Base-by-base conservation (phyloP, 2,888 invertebrate genomes). In the Eristalis pertinax region DNA sequence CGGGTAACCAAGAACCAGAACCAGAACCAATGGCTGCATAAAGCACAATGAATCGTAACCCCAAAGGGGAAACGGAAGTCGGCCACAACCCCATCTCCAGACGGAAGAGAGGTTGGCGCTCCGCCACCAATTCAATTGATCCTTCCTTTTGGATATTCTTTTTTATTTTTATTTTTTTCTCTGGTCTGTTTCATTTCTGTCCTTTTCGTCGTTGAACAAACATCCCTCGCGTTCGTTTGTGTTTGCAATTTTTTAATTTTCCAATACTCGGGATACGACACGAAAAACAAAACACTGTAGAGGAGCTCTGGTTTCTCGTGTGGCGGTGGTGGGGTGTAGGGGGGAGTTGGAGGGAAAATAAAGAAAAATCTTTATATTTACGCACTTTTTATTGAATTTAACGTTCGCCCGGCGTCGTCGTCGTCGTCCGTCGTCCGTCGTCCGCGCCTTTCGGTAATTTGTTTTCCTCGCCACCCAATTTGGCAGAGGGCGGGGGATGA, bases 381-480 rank as follows among this genome's bases (percentile, higher is more conserved):
- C 68, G 74, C 68, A 58, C 63, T 62, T 82, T 77, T 74, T 74
- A 85, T 82, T 85, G 85, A 81, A 85, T 85, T 77, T 81, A 81
- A 85, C 73, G 81, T 77, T 69, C 68, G 19, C 50, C 50, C 19
- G 50, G 19, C 19, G 8, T 1, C n/a, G 8, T 5, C 15, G 43
- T n/a, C 15, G 15, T 15, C 11, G 13, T 15, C n/a, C n/a, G n/a
- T n/a, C n/a, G n/a, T n/a, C n/a, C 13, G 41, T 0, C 22, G 11
- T 15, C 19, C n/a, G n/a, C 63, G 11, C 4, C 60, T 8, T 10
- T 29, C 41, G 70, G 24, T 43, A 19, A 56, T 65, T 84, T 65
- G 43, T 50, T 70, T 79, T 60, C 19, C 63, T n/a, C 32, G 11
- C 22, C 43, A 50, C 41, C 41, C n/a, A n/a, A 24, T 24, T 22